phyloP scores from a whole-genome alignment of 1,140 invertebrate species.

The Cephus cinctus region DNA sequence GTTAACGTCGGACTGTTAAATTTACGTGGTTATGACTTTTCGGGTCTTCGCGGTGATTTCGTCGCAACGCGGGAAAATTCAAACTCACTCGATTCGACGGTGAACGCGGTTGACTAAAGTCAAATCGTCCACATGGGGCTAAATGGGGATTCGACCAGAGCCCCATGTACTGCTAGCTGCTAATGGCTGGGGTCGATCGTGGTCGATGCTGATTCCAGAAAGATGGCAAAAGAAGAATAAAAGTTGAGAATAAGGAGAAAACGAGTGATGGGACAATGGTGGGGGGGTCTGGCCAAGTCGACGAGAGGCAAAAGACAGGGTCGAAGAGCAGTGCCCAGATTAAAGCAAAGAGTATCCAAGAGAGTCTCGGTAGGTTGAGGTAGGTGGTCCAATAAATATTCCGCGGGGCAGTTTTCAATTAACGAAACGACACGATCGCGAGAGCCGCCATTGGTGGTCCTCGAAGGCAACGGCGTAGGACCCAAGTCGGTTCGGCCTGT shows the following conservation, averaged over 20 bases:
- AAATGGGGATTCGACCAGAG: too few species aligned
- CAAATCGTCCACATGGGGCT: too few species aligned
- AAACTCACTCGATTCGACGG: too few species aligned
- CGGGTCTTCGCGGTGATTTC: too few species aligned
- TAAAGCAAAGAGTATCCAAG: not conserved
- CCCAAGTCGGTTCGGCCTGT: slow-evolving; percentile 1
- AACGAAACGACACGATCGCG: slow-evolving; percentile 1
- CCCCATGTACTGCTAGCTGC: too few species aligned
- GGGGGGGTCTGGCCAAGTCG: too few species aligned
- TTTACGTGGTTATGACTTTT: not conserved
- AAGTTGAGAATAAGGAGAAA: not conserved
- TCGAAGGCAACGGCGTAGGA: slow-evolving; percentile 2
- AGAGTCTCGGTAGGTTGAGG: not conserved
- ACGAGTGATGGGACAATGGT: not conserved
- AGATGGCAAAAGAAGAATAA: not conserved
- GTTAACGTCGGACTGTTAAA: not conserved
- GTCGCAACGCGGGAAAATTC: too few species aligned
- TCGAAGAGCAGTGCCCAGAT: too few species aligned
- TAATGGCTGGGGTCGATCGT: too few species aligned
- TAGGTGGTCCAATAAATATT: slow-evolving; percentile 8
- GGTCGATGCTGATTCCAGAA: too few species aligned
- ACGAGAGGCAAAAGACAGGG: too few species aligned
- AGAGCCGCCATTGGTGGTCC: slow-evolving; percentile 6
- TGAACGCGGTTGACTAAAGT: too few species aligned
- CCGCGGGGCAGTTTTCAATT: slow-evolving; percentile 5